phyloP scores from a whole-genome alignment of 2,113 vertebrate genomes.

The Mustela nigripes region DNA sequence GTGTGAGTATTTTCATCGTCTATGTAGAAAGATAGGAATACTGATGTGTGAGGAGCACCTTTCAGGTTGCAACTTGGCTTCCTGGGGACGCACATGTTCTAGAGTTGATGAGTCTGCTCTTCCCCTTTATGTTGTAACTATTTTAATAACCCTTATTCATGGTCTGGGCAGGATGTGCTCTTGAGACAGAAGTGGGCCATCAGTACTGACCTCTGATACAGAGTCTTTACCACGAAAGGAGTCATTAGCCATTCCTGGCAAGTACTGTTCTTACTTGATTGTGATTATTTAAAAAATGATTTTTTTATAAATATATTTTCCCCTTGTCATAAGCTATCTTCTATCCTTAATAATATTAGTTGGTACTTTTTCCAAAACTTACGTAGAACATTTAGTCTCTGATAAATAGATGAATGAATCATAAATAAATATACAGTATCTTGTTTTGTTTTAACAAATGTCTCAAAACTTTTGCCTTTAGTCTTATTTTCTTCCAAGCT shows the following conservation, averaged over 20 bases:
- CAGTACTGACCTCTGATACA: neutral
- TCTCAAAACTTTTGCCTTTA: neutral
- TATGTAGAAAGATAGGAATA: neutral
- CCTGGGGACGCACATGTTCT: neutral
- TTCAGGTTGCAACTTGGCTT: neutral
- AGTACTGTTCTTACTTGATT: neutral
- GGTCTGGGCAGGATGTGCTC: neutral
- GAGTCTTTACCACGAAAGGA: neutral
- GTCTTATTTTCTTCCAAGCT: conserved; percentile 36
- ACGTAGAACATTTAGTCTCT: neutral
- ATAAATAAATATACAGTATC: neutral
- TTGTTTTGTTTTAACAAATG: neutral
- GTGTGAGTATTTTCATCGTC: neutral
- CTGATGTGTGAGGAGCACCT: neutral
- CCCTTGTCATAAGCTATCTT: neutral
- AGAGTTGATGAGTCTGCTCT: neutral
- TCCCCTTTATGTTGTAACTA: neutral
- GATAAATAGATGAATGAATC: neutral
- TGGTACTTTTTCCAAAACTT: neutral
- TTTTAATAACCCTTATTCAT: neutral
- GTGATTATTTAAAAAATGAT: neutral
- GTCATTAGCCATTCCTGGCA: neutral
- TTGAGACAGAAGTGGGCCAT: neutral
- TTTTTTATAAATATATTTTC: neutral
- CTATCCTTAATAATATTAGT: neutral